Percentiles rank a stretch among this genome's conserved stretches.
These are phyloP conservation scores for Corbicula japonica DNA, from an alignment of 2,888 invertebrate species.

Conservation along the genomic window DNA sequence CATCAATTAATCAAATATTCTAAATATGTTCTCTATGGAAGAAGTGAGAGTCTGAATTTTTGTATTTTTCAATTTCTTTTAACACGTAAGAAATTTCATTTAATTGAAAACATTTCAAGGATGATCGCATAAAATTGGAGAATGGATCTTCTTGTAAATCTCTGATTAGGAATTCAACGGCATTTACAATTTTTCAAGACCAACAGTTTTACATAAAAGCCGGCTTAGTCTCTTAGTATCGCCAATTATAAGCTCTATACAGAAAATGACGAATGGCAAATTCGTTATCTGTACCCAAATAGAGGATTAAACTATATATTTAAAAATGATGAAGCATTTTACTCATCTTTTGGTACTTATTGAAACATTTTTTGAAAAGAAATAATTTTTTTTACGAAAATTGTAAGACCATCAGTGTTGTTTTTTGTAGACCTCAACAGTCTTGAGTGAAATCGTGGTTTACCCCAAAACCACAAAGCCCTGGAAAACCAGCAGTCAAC, in stretches of 20 bases:
- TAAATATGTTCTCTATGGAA: too few species aligned
- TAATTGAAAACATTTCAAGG: conserved; percentile 6
- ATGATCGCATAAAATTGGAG: not conserved
- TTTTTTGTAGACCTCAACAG: too few species aligned
- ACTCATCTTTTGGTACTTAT: not conserved
- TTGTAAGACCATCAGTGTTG: too few species aligned
- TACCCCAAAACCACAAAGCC: too few species aligned
- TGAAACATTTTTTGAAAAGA: too few species aligned
- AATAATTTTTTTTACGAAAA: too few species aligned
- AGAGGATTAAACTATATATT: conserved; percentile 12
- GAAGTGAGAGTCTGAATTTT: too few species aligned
- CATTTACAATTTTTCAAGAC: conserved; percentile 27
- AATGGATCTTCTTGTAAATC: conserved; percentile 12
- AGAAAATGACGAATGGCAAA: conserved; percentile 6
- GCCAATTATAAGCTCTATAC: not conserved
- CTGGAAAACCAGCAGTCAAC: too few species aligned
- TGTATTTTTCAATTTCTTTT: too few species aligned
- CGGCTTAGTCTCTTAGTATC: not conserved
- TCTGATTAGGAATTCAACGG: conserved; percentile 24
- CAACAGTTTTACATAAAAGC: conserved; percentile 18
- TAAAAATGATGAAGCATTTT: conserved; percentile 26
- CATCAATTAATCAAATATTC: too few species aligned
- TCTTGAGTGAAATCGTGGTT: too few species aligned
- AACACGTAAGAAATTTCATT: too few species aligned
- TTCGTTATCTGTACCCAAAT: not conserved